Evolutionary conservation across 2,888 invertebrate species (phyloP).

Genomic region (Pandemis heparana): DNA sequence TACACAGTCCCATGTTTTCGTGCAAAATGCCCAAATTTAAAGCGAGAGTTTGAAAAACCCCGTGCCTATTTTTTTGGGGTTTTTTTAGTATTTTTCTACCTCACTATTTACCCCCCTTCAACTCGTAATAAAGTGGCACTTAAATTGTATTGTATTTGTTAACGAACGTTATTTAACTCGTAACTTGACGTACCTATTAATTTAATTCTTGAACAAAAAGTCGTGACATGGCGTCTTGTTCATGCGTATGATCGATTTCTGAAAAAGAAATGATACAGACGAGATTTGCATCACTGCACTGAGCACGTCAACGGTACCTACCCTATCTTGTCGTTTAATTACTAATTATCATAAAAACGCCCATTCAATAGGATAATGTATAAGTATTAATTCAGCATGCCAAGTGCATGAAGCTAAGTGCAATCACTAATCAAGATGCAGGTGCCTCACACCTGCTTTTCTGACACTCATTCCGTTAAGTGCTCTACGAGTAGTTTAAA

Average conservation of each 20-base stretch:
- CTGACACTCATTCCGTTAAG: conserved; percentile 67
- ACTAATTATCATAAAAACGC: conserved; percentile 75
- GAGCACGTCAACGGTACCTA: conserved; percentile 25
- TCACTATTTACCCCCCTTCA: too few relatives aligned
- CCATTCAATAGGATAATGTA: conserved; percentile 63
- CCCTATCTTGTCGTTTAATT: conserved; percentile 64
- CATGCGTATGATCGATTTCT: too few relatives aligned
- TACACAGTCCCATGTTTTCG: too few relatives aligned
- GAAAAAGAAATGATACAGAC: background rate
- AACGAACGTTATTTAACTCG: background rate
- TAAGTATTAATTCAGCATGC: conserved; percentile 71
- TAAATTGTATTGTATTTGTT: too few relatives aligned
- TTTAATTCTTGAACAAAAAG: too few relatives aligned
- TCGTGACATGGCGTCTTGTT: too few relatives aligned
- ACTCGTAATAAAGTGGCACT: too few relatives aligned
- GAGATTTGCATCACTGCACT: conserved; percentile 56
- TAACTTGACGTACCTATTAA: too few relatives aligned
- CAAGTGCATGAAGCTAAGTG: conserved; percentile 70
- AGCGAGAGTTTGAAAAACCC: background rate
- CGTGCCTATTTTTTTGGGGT: too few relatives aligned
- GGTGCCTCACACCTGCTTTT: conserved; percentile 74
- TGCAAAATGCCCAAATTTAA: background rate
- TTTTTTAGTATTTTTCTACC: too few relatives aligned
- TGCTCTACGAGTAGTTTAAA: conserved; percentile 59
- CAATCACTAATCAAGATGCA: conserved; percentile 81